Conservation (phyloP, 2,113 vertebrate species). For the Dromaius novaehollandiae region DNA sequence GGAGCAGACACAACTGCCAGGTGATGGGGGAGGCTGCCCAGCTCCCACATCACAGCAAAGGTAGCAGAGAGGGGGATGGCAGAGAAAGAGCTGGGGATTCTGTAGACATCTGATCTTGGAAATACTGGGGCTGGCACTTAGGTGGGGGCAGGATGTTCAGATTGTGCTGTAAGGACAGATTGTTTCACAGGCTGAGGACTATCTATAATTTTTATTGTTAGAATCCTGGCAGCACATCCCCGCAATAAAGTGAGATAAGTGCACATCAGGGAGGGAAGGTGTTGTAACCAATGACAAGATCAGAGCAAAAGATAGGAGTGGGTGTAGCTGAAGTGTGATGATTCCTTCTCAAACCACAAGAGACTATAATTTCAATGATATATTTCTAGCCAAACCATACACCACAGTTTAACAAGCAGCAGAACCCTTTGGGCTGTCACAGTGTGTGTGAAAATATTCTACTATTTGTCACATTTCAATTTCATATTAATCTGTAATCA, state of each 20-base stretch:
- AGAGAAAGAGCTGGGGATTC: not conserved
- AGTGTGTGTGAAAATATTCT: conserved; percentile 44
- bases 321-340: conserved; percentile 51
- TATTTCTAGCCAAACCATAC: conserved; percentile 53
- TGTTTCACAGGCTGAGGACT: not conserved
- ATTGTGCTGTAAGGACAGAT: not conserved
- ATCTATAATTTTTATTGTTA: not conserved
- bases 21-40: not conserved
- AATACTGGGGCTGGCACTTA: not conserved
- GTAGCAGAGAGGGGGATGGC: not conserved
- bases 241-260: not conserved
- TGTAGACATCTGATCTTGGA: not conserved
- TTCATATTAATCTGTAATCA: conserved; percentile 25
- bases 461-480: conserved; percentile 39
- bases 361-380: conserved; percentile 40
- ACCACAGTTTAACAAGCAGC: conserved; percentile 28
- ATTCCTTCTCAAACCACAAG: conserved; percentile 42
- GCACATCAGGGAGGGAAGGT: conserved; percentile 2
- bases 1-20: not conserved
- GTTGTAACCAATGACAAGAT: conserved; percentile 38
- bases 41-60: not conserved
- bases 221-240: not conserved
- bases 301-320: conserved; percentile 43
- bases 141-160: not conserved
- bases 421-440: conserved; percentile 35